Evolutionary conservation across 1,140 invertebrate genomes (phyloP).

Genomic region (Trachymyrmex septentrionalis): DNA sequence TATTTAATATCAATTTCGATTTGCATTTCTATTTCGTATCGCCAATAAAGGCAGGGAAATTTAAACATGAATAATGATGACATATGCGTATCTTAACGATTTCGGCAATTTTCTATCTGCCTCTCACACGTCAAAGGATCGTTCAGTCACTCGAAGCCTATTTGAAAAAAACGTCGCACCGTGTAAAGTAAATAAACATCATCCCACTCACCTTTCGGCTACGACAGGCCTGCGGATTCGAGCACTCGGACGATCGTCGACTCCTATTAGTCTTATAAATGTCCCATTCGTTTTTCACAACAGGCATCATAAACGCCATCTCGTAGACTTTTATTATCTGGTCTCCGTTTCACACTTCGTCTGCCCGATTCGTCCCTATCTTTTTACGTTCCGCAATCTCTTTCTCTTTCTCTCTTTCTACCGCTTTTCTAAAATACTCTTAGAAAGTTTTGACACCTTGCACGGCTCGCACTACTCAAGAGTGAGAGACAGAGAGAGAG

Average conservation of each 20-base stretch:
- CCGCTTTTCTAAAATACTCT: slow-evolving; percentile 41
- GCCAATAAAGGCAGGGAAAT: neutral
- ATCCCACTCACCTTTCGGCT: slow-evolving; percentile 89
- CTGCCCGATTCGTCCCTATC: slow-evolving; percentile 25
- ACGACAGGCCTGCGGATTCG: slow-evolving; percentile 89
- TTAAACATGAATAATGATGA: neutral
- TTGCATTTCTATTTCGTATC: neutral
- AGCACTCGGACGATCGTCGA: slow-evolving; percentile 91
- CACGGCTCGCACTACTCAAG: neutral
- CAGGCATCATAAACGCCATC: slow-evolving; percentile 98
- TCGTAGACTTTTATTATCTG: slow-evolving; percentile 70
- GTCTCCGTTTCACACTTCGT: slow-evolving; percentile 28
- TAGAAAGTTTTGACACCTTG: slow-evolving; percentile 68
- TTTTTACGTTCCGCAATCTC: neutral
- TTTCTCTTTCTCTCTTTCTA: neutral
- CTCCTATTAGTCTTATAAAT: slow-evolving; percentile 94
- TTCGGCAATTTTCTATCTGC: neutral
- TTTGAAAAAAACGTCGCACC: neutral
- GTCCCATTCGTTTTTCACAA: slow-evolving; percentile 96
- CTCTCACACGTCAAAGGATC: neutral
- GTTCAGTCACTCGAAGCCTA: neutral
- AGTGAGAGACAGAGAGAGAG: too few relatives aligned
- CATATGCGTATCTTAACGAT: neutral
- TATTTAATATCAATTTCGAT: neutral
- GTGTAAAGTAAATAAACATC: neutral